Evolutionary conservation across 2,113 vertebrate genomes (phyloP).

Genomic region (Asarcornis scutulata): DNA sequence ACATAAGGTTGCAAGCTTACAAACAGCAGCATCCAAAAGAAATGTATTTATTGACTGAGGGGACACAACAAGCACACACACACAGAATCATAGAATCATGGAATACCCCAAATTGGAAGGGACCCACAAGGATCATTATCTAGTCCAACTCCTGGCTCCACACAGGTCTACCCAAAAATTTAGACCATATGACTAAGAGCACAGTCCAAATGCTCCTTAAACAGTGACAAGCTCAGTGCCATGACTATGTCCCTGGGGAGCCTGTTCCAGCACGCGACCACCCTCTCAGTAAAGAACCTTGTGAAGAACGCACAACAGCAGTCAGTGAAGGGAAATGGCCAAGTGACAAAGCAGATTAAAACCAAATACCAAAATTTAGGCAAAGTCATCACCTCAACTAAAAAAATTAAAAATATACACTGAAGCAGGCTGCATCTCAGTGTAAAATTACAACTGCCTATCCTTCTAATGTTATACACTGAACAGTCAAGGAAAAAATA

Average conservation of each 20-base stretch:
- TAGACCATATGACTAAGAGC: too few relatives aligned
- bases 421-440: neutral
- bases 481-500: neutral
- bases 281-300: too few relatives aligned
- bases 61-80: neutral
- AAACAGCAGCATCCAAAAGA: neutral
- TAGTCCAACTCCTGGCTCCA: too few relatives aligned
- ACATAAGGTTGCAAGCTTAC: neutral
- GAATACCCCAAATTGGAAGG: too few relatives aligned
- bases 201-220: too few relatives aligned
- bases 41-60: neutral
- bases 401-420: neutral
- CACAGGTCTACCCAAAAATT: too few relatives aligned
- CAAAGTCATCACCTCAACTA: neutral
- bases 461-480: neutral
- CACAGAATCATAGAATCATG: neutral
- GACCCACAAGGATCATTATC: too few relatives aligned
- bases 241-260: too few relatives aligned
- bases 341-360: neutral
- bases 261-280: too few relatives aligned
- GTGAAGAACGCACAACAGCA: neutral
- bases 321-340: neutral
- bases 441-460: neutral
- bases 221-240: too few relatives aligned
- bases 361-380: neutral